Conservation (phyloP, 92 coral and sea anemone species). For the Porites rus region DNA sequence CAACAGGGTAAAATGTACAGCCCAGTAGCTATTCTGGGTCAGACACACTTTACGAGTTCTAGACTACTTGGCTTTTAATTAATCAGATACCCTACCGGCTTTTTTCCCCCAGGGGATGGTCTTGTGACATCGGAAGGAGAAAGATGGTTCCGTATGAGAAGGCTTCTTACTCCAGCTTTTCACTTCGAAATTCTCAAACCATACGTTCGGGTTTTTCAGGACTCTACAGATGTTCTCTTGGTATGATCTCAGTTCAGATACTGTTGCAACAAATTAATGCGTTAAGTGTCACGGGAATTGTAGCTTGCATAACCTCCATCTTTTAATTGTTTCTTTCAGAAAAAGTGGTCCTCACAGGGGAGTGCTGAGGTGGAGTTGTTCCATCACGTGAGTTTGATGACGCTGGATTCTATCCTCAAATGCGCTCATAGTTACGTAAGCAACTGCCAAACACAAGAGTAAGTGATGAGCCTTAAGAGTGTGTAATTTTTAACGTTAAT, state of each 20-base stretch:
- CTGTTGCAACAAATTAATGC: no score
- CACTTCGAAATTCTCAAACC: conserved; percentile 54
- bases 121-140: conserved; percentile 33
- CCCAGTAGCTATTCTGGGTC: no score
- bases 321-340: background rate
- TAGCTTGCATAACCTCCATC: no score
- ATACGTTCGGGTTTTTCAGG: conserved; percentile 43
- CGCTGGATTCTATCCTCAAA: conserved; percentile 77
- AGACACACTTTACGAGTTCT: no score
- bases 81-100: no score
- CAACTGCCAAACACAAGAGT: conserved; percentile 73
- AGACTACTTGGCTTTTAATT: no score
- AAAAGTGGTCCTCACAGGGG: conserved; percentile 36
- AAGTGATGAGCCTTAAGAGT: conserved; percentile 11
- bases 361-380: conserved; percentile 67
- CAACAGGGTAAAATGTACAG: no score
- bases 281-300: no score
- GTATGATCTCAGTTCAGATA: conserved; percentile 2
- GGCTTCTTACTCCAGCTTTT: conserved; percentile 68
- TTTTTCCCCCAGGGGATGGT: conserved; percentile 37
- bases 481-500: no score
- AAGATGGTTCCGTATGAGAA: conserved; percentile 41
- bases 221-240: conserved; percentile 29
- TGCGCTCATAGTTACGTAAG: conserved; percentile 78
- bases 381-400: conserved; percentile 72